Percentiles rank a stretch among this genome's conserved stretches.
Evolutionary conservation across 2,888 invertebrate species (phyloP).

Genomic region (Megamerina dolium): DNA sequence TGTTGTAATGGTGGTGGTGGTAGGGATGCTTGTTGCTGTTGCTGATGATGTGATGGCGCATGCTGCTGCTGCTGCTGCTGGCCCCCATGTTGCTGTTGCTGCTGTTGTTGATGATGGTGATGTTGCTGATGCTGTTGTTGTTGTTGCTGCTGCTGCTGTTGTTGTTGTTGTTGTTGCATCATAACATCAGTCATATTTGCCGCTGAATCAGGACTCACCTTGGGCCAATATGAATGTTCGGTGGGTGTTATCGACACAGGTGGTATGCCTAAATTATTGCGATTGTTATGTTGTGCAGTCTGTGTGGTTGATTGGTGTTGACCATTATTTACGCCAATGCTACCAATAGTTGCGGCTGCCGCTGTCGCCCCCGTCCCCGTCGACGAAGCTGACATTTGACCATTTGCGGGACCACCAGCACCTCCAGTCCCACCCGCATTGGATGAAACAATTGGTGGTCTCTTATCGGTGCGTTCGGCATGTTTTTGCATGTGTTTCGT

Average conservation of each 20-base stretch:
- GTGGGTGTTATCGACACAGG: constrained; percentile 43
- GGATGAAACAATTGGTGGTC: constrained; percentile 70
- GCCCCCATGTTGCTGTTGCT: constrained; percentile 60
- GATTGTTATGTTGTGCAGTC: constrained; percentile 32
- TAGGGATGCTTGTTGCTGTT: constrained; percentile 54
- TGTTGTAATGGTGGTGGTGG: constrained; percentile 48
- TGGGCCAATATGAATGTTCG: constrained; percentile 67
- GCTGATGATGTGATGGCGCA: constrained; percentile 54
- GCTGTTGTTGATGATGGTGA: constrained; percentile 49
- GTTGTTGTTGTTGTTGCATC: constrained; percentile 58
- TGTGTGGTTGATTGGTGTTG: constrained; percentile 1
- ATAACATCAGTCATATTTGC: constrained; percentile 58
- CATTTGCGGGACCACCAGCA: constrained; percentile 8
- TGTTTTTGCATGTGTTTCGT: constrained; percentile 99
- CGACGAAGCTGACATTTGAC: constrained; percentile 14
- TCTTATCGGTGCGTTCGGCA: constrained; percentile 84
- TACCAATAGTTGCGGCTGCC: constrained; percentile 3
- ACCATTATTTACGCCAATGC: constrained; percentile 16
- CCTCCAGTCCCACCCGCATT: constrained; percentile 40
- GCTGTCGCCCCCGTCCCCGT: constrained; percentile 10
- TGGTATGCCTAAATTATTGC: constrained; percentile 36
- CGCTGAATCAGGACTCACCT: constrained; percentile 74
- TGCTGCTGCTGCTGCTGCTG: constrained; percentile 57
- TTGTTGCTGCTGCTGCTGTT: constrained; percentile 56
- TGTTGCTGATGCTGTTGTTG: constrained; percentile 55